Percentiles rank a stretch among this genome's conserved stretches.
Conservation (phyloP, 1,140 invertebrate species). For the Saccostrea echinata region DNA sequence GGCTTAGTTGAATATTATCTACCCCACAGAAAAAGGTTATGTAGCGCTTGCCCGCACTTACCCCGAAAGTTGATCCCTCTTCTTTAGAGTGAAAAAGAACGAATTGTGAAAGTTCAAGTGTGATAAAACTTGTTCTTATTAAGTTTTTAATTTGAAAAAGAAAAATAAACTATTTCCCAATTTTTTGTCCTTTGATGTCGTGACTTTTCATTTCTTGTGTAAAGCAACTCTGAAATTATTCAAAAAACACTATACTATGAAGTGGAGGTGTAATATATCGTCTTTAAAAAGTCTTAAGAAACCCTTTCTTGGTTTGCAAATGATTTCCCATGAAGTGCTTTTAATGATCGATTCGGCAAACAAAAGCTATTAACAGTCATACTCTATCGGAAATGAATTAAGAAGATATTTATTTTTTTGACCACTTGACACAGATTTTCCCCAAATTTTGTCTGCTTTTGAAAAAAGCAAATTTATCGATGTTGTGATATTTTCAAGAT, state of each 20-base stretch:
- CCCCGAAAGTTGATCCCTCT: too few species aligned
- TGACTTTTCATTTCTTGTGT: neutral
- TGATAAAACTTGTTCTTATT: neutral
- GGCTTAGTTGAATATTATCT: too few species aligned
- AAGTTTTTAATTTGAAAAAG: neutral
- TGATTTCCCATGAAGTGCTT: constrained; percentile 21
- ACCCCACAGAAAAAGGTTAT: too few species aligned
- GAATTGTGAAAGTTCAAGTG: too few species aligned
- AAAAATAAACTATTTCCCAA: neutral
- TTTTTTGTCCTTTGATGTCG: neutral
- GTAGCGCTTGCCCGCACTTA: too few species aligned
- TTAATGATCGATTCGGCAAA: neutral
- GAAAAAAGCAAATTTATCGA: too few species aligned
- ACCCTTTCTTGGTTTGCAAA: neutral
- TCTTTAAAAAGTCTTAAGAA: neutral
- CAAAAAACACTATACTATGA: neutral
- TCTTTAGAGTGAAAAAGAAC: too few species aligned
- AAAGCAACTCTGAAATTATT: neutral
- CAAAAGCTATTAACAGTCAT: constrained; percentile 1
- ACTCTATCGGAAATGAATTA: neutral
- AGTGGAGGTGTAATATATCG: neutral
- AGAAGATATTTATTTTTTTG: neutral
- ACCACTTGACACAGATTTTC: neutral
- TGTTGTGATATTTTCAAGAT: too few species aligned
- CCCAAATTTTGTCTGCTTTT: too few species aligned